Evolutionary conservation across 2,113 vertebrate species (phyloP).

Genomic region (Sphyrna mokarran): DNA sequence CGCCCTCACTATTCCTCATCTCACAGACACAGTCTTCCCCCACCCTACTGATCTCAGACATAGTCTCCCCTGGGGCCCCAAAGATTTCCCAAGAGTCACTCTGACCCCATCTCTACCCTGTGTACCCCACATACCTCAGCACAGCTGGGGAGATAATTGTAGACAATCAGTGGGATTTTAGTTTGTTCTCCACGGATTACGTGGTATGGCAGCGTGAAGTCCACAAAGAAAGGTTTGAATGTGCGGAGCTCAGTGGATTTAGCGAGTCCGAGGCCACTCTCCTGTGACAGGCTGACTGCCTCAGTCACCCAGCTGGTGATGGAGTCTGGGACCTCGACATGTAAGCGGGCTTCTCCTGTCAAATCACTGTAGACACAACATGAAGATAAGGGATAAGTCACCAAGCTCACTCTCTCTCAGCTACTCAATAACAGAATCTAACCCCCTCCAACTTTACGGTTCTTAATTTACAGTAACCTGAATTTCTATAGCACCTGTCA

Average conservation of each 20-base stretch:
- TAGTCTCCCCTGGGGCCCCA: too few relatives aligned
- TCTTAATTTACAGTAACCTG: too few relatives aligned
- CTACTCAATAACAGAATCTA: neutral
- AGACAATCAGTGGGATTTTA: slow-evolving; percentile 77
- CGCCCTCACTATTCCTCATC: too few relatives aligned
- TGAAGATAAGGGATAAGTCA: fast-evolving
- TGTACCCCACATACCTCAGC: slow-evolving; percentile 59
- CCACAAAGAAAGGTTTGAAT: slow-evolving; percentile 84
- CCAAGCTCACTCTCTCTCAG: neutral
- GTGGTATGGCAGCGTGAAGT: slow-evolving; percentile 73
- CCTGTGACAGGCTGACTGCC: slow-evolving; percentile 66
- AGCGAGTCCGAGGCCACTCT: slow-evolving; percentile 69
- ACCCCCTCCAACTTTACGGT: neutral
- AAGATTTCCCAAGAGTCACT: neutral
- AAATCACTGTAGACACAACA: slow-evolving; percentile 47
- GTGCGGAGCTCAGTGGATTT: slow-evolving; percentile 63
- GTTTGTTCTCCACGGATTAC: slow-evolving; percentile 82
- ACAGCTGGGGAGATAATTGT: slow-evolving; percentile 76
- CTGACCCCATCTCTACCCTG: neutral
- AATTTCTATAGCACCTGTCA: too few relatives aligned
- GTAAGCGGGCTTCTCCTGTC: slow-evolving; percentile 67
- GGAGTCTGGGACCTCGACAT: slow-evolving; percentile 73
- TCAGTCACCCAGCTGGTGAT: slow-evolving; percentile 84
- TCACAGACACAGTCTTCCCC: neutral
- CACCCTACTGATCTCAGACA: too few relatives aligned